phyloP scores from a whole-genome alignment of 2,797 vertebrate species.

The Apodemus agrarius region DNA sequence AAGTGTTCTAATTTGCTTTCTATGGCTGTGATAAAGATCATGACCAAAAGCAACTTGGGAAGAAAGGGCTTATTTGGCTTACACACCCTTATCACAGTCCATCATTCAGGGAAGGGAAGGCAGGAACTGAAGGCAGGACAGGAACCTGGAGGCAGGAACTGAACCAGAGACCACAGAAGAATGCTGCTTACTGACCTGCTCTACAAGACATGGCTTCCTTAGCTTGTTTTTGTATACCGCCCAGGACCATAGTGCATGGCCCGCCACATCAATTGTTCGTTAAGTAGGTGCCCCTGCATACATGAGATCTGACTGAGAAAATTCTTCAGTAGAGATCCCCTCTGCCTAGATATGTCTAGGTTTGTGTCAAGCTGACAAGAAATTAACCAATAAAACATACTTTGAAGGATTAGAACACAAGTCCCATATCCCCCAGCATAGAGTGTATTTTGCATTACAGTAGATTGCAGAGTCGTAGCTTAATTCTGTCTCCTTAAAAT shows the following conservation, averaged over 20 bases:
- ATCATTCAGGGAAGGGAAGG: background rate
- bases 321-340: background rate
- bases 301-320: background rate
- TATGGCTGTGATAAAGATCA: background rate
- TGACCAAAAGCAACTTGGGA: background rate
- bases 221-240: background rate
- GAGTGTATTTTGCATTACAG: background rate
- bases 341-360: background rate
- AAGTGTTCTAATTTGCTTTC: background rate
- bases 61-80: background rate
- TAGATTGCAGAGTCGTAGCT: slow-evolving; percentile 44
- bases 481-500: slow-evolving; percentile 35
- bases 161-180: background rate
- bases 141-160: background rate
- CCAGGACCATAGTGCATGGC: background rate
- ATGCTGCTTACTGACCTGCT: background rate
- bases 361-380: background rate
- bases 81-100: background rate
- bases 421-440: background rate
- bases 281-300: background rate
- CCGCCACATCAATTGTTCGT: background rate
- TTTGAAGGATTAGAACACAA: background rate
- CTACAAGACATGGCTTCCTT: background rate
- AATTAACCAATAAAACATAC: background rate
- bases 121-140: background rate